These are phyloP conservation scores for Equus przewalskii DNA, from an alignment of 2,113 vertebrate genomes.

Conservation along the genomic window DNA sequence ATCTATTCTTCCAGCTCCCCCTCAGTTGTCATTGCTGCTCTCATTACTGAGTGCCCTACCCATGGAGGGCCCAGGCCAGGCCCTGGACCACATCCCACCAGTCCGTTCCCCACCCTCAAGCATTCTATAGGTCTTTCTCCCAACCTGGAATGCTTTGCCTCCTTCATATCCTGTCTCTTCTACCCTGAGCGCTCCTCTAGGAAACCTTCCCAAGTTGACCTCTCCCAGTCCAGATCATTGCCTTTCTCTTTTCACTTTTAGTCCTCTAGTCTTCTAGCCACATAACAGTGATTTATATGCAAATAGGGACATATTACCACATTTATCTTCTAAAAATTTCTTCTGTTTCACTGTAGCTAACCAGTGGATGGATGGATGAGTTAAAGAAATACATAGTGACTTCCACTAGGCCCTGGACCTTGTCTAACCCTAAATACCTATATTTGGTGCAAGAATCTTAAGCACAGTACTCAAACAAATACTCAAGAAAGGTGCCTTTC, in stretches of 20 bases:
- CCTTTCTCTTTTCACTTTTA: neutral
- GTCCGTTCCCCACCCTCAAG: neutral
- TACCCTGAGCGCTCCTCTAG: neutral
- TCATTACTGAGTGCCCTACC: neutral
- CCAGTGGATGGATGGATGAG: neutral
- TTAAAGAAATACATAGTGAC: conserved; percentile 24
- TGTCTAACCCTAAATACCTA: neutral
- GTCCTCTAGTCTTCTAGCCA: neutral
- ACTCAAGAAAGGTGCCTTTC: neutral
- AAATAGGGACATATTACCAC: neutral
- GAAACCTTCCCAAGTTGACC: neutral
- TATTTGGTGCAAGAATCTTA: neutral
- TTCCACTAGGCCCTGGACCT: neutral
- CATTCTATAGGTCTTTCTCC: neutral
- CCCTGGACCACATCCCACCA: neutral
- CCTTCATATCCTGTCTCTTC: neutral
- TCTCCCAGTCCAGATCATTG: neutral
- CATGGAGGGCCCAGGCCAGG: neutral
- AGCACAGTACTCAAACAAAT: neutral
- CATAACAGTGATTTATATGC: neutral
- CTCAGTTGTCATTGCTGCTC: neutral
- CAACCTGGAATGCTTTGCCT: neutral
- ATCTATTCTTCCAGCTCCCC: neutral
- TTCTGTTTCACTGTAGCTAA: neutral
- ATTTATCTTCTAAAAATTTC: neutral